Base-by-base conservation (phyloP, 2,113 vertebrate genomes). In the Dissostichus mawsoni region DNA sequence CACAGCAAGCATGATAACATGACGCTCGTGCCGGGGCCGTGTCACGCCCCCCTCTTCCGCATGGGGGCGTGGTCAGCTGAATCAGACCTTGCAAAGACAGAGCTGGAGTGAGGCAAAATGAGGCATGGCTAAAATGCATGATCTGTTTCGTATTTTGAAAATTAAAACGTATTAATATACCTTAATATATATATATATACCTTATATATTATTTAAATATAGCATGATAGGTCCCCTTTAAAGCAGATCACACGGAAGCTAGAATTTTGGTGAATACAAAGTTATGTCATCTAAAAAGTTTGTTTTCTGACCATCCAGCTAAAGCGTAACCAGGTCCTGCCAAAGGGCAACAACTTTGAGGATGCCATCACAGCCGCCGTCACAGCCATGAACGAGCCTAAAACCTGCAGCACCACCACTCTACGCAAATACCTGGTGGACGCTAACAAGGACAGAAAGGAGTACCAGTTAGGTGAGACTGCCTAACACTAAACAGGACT, bases 331-430 rank as follows among this genome's bases (percentile, higher is more conserved):
- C 97, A 99, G 88, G 94, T 96, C 74, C 95, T 97, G 82, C 95
- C 97, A 89, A 96, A 96, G 74, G 97, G 97, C 25, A 95, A 96
- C 65, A 87, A 94, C 86, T 90, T 99, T 93, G 98, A 99, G 83
- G 97, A 99, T 0, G 98, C 97, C 71, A 97, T 99, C 92, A 95
- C 97, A 44, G 96, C 97, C 11, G 98, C 98, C 73, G 98, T 99
- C 87, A 97, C 95, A 29, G 98, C 98, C 92, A 99, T 99, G 98
- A 99, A 99, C 0, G 98, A 99, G 90, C 98, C 98, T 74, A 99
- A 99, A 93, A 98, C 97, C 83, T 99, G 97, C 91, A 99, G 98
- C 86, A 98, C 96, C 86, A 97, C 96, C 41, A 96, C 96, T 0
- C 96, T 99, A 87, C 97, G 97, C 93, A 98, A 94, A 87, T 97